Base-by-base conservation (phyloP, 2,888 invertebrate genomes). In the Sinelater perroti region DNA sequence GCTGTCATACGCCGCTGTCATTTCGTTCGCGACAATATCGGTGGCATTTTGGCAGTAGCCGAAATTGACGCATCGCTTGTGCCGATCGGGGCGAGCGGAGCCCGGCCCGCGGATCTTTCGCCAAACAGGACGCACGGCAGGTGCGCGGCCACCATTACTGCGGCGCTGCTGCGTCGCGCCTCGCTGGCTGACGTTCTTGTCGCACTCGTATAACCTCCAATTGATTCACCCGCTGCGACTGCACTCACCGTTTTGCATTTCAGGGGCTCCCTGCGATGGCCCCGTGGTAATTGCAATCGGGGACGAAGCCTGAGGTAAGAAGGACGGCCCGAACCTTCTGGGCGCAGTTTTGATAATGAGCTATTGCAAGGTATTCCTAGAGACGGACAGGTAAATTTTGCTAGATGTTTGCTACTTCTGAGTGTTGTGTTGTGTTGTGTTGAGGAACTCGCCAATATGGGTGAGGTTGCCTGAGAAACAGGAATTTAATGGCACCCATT, bases 21-120 rank as follows among this genome's bases (percentile, higher is more conserved):
- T 36, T 51, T 46, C 11, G 51, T 60, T 56, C 55, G 26, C 46
- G 51, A 55, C 24, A 50, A 56, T 49, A 42, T 56, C 53, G 26
- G 57, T 52, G 51, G 44, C 57, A 52, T 57, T 57, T 57, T 57
- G 57, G 57, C 57, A 57, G 56, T 54, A 55, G 18, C 8, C 4
- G 42, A 18, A 33, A 40, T 55, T 47, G 49, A 42, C 55, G 55
- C 49, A 21, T 38, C 31, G 47, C 44, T 44, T 11, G 16, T 26
- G 14, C 18, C 14, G 36, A 53, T 46, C 46, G 53, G 45, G 18
- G 45, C 35, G 38, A 35, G 35, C 36, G 38, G 46, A 11, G 10
- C 24, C 44, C 44, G 13, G 35, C 24, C 42, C 31, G 40, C 17
- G 18, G 44, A 44, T 21, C 44, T 30, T 44, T 13, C 10, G 17